Evolutionary conservation across 1,140 invertebrate species (phyloP).

Genomic region (Steinernema feltiae): DNA sequence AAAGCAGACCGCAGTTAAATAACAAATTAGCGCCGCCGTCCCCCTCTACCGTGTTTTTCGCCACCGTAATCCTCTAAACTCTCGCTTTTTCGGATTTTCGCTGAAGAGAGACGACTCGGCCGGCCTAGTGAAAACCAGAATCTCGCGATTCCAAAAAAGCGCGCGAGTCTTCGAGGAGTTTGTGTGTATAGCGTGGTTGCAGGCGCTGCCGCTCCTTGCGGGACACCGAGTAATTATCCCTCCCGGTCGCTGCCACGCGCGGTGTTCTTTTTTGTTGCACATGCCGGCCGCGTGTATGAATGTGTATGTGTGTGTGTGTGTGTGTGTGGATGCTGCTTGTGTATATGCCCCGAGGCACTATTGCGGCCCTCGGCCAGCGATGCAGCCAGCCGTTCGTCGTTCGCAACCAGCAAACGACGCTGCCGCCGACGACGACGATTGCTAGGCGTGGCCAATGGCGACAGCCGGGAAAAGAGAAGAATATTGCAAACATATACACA

Average conservation of each 20-base stretch:
- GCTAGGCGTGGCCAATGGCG: conserved; percentile 12
- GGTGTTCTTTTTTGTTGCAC: conserved; percentile 1
- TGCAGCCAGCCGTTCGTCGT: conserved; percentile 8
- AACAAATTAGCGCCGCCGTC: too few relatives aligned
- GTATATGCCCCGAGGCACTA: conserved; percentile 12
- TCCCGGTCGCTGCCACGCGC: neutral
- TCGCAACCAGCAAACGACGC: neutral
- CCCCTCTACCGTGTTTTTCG: too few relatives aligned
- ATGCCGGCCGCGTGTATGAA: neutral
- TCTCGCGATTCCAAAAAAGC: neutral
- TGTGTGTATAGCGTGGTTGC: conserved; percentile 5
- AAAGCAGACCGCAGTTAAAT: too few relatives aligned
- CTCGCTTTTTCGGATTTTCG: too few relatives aligned
- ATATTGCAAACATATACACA: conserved; percentile 15
- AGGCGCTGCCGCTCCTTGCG: neutral
- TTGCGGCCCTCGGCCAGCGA: neutral
- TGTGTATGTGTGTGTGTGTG: neutral
- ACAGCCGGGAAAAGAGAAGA: conserved; percentile 11
- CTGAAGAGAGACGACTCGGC: too few relatives aligned
- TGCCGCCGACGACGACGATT: conserved; percentile 7
- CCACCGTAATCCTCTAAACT: too few relatives aligned
- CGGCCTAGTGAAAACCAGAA: too few relatives aligned
- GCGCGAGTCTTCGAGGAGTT: neutral
- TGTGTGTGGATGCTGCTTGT: conserved; percentile 11
- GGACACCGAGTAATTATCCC: neutral